phyloP scores from a whole-genome alignment of 2,888 invertebrate species.

The Yponomeuta sedellus region DNA sequence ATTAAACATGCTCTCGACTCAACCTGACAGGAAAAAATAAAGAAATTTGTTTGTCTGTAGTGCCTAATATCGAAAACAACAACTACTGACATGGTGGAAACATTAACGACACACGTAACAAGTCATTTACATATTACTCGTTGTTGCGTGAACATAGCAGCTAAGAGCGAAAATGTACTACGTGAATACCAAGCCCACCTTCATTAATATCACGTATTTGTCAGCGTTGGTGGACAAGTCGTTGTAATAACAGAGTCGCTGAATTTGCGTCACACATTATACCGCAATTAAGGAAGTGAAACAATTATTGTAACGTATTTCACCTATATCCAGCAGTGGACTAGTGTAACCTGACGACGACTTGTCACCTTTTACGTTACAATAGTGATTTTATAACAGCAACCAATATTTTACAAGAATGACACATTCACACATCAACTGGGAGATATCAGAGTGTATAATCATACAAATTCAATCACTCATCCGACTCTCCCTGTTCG shows the following conservation, averaged over 20 bases:
- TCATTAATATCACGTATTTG: not conserved
- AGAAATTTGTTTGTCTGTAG: too few species aligned
- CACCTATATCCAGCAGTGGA: too few species aligned
- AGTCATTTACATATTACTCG: not conserved
- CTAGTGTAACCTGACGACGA: too few species aligned
- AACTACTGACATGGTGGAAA: too few species aligned
- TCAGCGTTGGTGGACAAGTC: not conserved
- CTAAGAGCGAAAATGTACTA: not conserved
- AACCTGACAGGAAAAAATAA: too few species aligned
- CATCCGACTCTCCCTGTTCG: not conserved
- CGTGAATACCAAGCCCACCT: not conserved
- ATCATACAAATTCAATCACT: not conserved
- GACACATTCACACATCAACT: not conserved
- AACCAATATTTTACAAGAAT: not conserved
- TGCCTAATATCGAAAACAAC: too few species aligned
- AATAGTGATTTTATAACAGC: not conserved
- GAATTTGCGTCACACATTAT: not conserved
- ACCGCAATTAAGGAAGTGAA: not conserved
- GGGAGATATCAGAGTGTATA: not conserved
- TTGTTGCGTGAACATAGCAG: too few species aligned
- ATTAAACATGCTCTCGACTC: too few species aligned
- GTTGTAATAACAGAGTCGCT: not conserved
- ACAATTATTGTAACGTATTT: not conserved
- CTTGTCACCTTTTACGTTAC: not conserved
- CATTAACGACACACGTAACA: not conserved